Percentiles rank a stretch among this genome's conserved stretches.
Conservation (phyloP, 2,888 invertebrate genomes). For the Teleiodes luculella region DNA sequence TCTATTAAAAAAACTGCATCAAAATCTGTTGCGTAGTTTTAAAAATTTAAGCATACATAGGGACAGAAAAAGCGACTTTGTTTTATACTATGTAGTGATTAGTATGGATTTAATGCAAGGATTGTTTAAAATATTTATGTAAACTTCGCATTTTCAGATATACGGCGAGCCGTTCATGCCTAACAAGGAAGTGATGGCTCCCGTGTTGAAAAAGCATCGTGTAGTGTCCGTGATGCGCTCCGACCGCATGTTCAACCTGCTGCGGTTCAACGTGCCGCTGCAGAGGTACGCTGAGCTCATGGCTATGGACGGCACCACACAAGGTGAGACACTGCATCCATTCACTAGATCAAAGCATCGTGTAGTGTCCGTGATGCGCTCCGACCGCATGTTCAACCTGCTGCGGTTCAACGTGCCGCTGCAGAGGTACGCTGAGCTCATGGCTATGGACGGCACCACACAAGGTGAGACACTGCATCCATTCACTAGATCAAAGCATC, state of each 20-base stretch:
- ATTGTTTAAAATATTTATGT: too few relatives aligned
- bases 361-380: conserved; percentile 28
- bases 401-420: conserved; percentile 34
- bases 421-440: conserved; percentile 23
- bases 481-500: too few relatives aligned
- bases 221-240: conserved; percentile 30
- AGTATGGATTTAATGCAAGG: too few relatives aligned
- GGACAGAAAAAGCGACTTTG: too few relatives aligned
- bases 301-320: conserved; percentile 41
- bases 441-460: conserved; percentile 42
- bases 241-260: conserved; percentile 44
- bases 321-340: too few relatives aligned
- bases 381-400: conserved; percentile 46
- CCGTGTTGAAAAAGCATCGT: conserved; percentile 33
- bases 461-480: too few relatives aligned
- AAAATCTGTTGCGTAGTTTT: too few relatives aligned
- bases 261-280: conserved; percentile 33
- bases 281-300: conserved; percentile 26
- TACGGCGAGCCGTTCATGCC: conserved; percentile 62
- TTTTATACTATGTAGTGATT: too few relatives aligned
- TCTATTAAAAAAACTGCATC: too few relatives aligned
- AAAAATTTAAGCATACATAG: too few relatives aligned
- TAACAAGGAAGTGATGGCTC: conserved; percentile 30
- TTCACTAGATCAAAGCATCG: conserved; percentile 21
- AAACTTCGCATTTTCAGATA: conserved; percentile 32